Evolutionary conservation across 2,113 vertebrate genomes (phyloP), one percentile per base, ranked within the genome.

Genomic region (Burhinus bistriatus): DNA sequence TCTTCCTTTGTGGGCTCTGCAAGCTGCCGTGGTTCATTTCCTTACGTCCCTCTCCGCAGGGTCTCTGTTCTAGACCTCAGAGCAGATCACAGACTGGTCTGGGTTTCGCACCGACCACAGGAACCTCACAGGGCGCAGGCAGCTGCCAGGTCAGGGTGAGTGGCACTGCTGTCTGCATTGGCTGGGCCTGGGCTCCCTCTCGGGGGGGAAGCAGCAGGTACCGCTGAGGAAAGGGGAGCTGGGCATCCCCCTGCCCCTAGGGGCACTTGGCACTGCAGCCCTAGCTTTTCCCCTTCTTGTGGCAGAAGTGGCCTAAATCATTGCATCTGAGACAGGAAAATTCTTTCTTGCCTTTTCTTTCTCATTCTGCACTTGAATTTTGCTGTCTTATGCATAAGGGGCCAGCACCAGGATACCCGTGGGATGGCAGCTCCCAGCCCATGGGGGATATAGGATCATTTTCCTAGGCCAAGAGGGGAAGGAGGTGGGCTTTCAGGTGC

Each of bases 1-100:
- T 11, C 5, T 14, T 21, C 36, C 10, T 1, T 15, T 0, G 0
- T 15, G 36, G 42, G 16, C 6, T 79, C 26, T 72, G 32, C 12
- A 55, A n/a, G n/a, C 25, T 58, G 29, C 64, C 0, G 0, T 29
- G 13, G 18, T 44, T 9, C 23, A 7, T 80, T 83, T 62, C 20
- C 20, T 45, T 22, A 23, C 5, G 15, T 26, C 29, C 17, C 7
- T 38, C 66, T 69, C 45, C 22, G 27, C 8, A 38, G 14, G 10
- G 9, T 66, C 29, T 29, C 12, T 71, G 45, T 57, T 66, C 32
- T 51, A 55, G 16, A 29, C 9, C 32, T 64, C 57, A 21, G n/a
- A 32, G 29, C 38, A n/a, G 22, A 64, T 54, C 22, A 9, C 64
- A 81, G 51, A 12, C 10, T 4, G 12, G 8, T 29, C 20, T 47